A percentile compares a stretch with the other conserved stretches of the same genome.
Conservation (phyloP, 2,113 vertebrate species). For the Noturus placidus region DNA sequence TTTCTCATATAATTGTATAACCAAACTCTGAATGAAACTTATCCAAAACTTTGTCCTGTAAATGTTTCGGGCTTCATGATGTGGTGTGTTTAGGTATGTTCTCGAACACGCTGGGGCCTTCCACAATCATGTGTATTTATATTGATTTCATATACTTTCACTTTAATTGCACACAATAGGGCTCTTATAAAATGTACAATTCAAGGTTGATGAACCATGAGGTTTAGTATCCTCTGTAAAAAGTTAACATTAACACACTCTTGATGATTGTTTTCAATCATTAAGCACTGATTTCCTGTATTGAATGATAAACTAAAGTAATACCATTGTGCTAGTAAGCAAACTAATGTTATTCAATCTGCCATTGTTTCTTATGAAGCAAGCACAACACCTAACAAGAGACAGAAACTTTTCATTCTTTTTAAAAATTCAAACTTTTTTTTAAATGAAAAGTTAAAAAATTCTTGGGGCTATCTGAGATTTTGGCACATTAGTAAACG, state of each 20-base stretch:
- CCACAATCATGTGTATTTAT: neutral
- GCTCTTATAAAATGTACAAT: neutral
- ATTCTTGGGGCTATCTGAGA: neutral
- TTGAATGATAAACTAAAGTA: neutral
- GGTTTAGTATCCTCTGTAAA: neutral
- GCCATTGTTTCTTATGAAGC: neutral
- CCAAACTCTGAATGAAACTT: neutral
- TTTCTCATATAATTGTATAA: neutral
- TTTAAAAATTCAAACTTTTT: too few species aligned
- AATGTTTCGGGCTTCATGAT: neutral
- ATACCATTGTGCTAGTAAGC: neutral
- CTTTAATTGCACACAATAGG: neutral
- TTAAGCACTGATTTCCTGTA: neutral
- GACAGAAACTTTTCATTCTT: neutral
- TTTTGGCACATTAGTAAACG: neutral
- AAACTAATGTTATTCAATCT: neutral
- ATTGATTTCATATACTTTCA: neutral
- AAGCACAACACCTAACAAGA: neutral
- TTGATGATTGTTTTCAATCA: neutral
- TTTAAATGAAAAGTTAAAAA: neutral
- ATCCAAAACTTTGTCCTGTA: neutral
- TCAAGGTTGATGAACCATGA: neutral
- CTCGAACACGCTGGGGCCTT: neutral
- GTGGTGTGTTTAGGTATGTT: neutral
- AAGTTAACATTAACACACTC: neutral